Base-by-base conservation (phyloP, 64 coral and sea anemone species). In the Porites australiensis region DNA sequence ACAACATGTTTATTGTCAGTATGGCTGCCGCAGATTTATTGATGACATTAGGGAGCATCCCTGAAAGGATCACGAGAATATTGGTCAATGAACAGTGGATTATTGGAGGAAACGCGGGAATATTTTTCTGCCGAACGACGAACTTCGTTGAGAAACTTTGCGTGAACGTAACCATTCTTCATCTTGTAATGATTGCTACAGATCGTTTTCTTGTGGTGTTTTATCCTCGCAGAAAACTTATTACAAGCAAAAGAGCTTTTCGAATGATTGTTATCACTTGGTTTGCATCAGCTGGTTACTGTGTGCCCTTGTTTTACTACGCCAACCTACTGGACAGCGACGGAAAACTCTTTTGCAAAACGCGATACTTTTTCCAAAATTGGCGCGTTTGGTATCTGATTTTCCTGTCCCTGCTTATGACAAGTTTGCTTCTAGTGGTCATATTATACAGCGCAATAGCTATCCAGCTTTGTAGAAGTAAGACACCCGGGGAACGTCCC, bases 131-230 rank as follows among this genome's bases (percentile, higher is more conserved):
- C 53, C 90, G 87, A 82, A 58, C 73, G 7, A 82, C 87, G 2
- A 97, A 94, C 18, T 82, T 87, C 46, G 44, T 88, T 55, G 93
- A 93, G 77, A 94, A 94, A 46, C 64, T 94, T 3, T 91, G 81
- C 45, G 94, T 97, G 59, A 93, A 88, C 14, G 95, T 94, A 0
- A 87, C 95, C 5, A 61, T 97, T 8, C 82, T 94, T 11, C 93
- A 93, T 54, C 92, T 97, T 3, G 89, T 83, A 8, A 89, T 79
- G 37, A 50, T 97, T 18, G 84, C 92, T 2, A 22, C 94, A n/a
- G 93, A 97, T 50, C 87, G 95, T 50, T 97, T 94, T 57, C 64
- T 97, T 8, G 88, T 92, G 0, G 92, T 97, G 20, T 97, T 91
- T 49, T 91, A 57, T 53, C 95, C 95, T 58, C 66, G 78, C 69